These are phyloP conservation scores for Mandrillus leucophaeus DNA, from an alignment of 2,113 vertebrate species.

Conservation along the genomic window DNA sequence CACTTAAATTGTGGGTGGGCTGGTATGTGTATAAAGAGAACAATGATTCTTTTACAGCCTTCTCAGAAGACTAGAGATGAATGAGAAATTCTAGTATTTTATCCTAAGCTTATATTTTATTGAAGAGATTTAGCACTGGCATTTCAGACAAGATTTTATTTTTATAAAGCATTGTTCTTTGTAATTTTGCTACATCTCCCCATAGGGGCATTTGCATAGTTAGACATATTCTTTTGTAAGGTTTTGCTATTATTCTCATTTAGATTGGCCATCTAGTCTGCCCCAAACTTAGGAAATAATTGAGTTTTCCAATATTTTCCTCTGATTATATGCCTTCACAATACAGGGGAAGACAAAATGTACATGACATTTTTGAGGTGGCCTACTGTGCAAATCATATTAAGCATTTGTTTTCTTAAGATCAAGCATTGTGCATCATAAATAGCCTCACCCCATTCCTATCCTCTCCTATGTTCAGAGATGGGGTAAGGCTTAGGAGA, in stretches of 20 bases:
- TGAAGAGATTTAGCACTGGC: slow-evolving; percentile 34
- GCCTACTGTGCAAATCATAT: neutral
- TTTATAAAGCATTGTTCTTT: slow-evolving; percentile 55
- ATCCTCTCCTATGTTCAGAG: neutral
- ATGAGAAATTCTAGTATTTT: slow-evolving; percentile 17
- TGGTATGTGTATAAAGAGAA: neutral
- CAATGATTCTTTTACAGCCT: neutral
- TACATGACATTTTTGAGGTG: neutral
- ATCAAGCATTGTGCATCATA: neutral
- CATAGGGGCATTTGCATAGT: neutral
- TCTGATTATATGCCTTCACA: neutral
- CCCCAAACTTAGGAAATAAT: slow-evolving; percentile 35
- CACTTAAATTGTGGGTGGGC: neutral
- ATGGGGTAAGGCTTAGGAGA: neutral
- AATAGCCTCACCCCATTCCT: neutral
- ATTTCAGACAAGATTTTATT: slow-evolving; percentile 47
- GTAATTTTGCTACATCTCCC: slow-evolving; percentile 57
- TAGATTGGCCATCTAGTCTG: slow-evolving; percentile 35
- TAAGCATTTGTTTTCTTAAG: neutral
- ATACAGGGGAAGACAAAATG: slow-evolving; percentile 8
- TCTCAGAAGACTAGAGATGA: neutral
- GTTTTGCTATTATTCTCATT: slow-evolving; percentile 50
- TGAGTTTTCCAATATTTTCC: slow-evolving; percentile 33
- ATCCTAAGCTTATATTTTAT: slow-evolving; percentile 63
- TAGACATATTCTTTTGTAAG: neutral